These are phyloP conservation scores for Xylocopa sonorina DNA, from an alignment of 1,140 invertebrate genomes.

Conservation along the genomic window DNA sequence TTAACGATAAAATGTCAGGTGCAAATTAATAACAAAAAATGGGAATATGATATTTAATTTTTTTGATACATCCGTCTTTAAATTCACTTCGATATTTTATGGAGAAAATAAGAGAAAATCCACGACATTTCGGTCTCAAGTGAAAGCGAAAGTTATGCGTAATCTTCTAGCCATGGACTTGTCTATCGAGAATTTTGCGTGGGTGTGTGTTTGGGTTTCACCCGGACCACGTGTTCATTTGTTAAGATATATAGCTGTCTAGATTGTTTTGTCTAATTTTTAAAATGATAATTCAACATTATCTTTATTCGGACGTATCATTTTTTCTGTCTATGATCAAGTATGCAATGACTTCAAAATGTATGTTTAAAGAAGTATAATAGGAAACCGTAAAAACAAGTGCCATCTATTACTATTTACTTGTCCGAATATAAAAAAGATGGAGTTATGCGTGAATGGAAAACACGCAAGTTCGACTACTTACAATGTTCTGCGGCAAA, in stretches of 20 bases:
- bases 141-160: slow-evolving; percentile 46
- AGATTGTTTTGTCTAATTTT: not conserved
- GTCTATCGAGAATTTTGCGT: slow-evolving; percentile 68
- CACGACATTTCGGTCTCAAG: slow-evolving; percentile 10
- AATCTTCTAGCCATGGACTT: slow-evolving; percentile 62
- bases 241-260: not conserved
- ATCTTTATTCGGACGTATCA: not conserved
- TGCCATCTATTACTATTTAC: slow-evolving; percentile 27
- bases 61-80: not conserved
- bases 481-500: slow-evolving; percentile 13
- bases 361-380: no score
- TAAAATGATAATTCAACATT: not conserved
- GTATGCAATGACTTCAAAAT: not conserved
- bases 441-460: no score
- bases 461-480: slow-evolving; percentile 9
- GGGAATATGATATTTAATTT: not conserved
- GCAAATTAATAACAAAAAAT: not conserved
- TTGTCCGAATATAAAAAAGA: not conserved
- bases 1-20: not conserved
- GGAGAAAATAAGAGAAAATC: not conserved
- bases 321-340: not conserved
- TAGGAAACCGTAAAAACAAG: slow-evolving; percentile 4
- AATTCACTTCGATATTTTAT: not conserved
- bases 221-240: slow-evolving; percentile 62
- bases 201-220: slow-evolving; percentile 70